Evolutionary conservation across 2,113 vertebrate species (phyloP), one percentile per base, ranked within the genome.

Genomic region (Salminus brasiliensis): DNA sequence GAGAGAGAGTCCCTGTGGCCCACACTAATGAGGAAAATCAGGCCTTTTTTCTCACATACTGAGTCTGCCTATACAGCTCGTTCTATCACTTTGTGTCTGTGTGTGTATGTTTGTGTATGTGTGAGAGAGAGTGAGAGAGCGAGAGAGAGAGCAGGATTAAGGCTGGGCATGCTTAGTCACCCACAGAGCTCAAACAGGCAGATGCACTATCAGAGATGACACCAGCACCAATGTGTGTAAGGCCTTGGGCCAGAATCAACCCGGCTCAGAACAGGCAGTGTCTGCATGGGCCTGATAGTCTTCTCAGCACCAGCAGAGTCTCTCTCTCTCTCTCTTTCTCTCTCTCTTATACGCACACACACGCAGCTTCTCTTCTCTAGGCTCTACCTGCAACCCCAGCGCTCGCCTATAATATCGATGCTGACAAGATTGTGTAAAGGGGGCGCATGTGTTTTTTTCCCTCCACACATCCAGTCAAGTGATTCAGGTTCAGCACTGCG

Each of bases 11-110:
- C 65, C 74, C 65, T 79, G 81, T 59, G 34, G 52, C 27, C 23
- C 65, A 74, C 81, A 55, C 71, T 70, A 83, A 83, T 80, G 76
- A 79, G 81, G 36, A 83, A 83, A 79, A 74, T 62, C 75, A 74
- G 72, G 66, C n/a, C 52, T 65, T 36, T 45, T 84, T 79, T 73
- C 57, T 69, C 52, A 60, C 65, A 79, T 76, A 72, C 32, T 53
- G 41, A 49, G 63, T 27, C 18, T 62, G 52, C 68, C 36, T 60
- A 43, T 73, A 60, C 25, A 72, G 57, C 72, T n/a, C 25, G 43
- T 63, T 55, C 11, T 16, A 55, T 72, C 66, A 23, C 52, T 79
- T 45, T 36, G 27, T 63, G 23, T 75, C 25, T 47, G 53, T 78
- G 43, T 65, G 12, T 63, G 30, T 5, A 8, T 62, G 25, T n/a